Evolutionary conservation across 2,888 invertebrate genomes (phyloP).

Genomic region (Melipona bicolor): DNA sequence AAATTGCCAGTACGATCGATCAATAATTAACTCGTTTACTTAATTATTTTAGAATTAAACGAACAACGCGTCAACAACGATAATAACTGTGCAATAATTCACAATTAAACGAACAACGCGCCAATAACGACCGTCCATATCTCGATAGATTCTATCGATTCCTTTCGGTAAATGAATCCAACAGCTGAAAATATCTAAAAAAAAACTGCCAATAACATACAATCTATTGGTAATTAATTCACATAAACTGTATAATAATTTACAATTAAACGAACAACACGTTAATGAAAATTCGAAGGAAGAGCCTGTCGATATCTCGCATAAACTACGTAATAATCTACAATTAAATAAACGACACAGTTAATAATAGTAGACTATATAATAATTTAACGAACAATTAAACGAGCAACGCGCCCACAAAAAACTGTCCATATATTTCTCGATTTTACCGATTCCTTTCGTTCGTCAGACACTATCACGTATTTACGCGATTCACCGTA

Average conservation of each 20-base stretch:
- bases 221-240: no score
- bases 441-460: not conserved
- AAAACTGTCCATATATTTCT: not conserved
- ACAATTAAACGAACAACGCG: not conserved
- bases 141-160: not conserved
- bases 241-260: not conserved
- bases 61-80: not conserved
- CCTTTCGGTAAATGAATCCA: no score
- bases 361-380: not conserved
- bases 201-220: no score
- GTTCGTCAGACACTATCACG: no score
- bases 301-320: not conserved
- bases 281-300: not conserved
- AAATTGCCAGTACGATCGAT: no score
- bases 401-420: not conserved
- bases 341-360: no score
- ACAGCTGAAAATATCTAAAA: no score
- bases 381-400: not conserved
- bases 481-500: not conserved
- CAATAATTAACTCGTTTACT: no score
- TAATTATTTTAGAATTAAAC: not conserved
- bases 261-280: not conserved
- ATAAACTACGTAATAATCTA: no score
- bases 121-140: not conserved
- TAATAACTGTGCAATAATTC: not conserved